Conservation (phyloP, 2,888 invertebrate genomes). For the Ditylenchus weischeri region DNA sequence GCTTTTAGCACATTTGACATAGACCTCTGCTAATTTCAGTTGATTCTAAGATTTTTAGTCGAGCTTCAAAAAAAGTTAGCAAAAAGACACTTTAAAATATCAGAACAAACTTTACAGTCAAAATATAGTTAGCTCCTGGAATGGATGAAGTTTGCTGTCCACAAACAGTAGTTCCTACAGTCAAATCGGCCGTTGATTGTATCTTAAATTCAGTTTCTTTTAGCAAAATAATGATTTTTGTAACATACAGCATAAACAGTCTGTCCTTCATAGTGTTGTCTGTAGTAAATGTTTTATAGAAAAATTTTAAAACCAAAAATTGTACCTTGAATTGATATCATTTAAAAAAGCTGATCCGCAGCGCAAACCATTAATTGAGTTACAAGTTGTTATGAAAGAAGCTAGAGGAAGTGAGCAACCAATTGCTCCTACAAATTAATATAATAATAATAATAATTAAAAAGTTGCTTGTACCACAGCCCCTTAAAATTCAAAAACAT, state of each 20-base stretch:
- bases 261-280: slow-evolving; percentile 18
- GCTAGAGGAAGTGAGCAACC: slow-evolving; percentile 7
- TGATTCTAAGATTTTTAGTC: no score
- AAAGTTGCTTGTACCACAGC: not conserved
- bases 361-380: slow-evolving; percentile 17
- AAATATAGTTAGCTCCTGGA: slow-evolving; percentile 16
- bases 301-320: not conserved
- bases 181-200: slow-evolving; percentile 16
- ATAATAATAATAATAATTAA: not conserved
- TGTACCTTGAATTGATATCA: slow-evolving; percentile 14
- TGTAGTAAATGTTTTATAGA: not conserved
- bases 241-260: slow-evolving; percentile 7
- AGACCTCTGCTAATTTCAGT: no score
- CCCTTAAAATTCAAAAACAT: no score
- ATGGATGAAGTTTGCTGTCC: slow-evolving; percentile 11
- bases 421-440: not conserved
- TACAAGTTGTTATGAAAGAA: slow-evolving; percentile 7
- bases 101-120: slow-evolving; percentile 1
- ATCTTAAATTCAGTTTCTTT: not conserved
- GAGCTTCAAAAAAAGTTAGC: no score
- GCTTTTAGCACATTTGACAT: no score
- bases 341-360: slow-evolving; percentile 13
- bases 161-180: slow-evolving; percentile 15
- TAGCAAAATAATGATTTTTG: no score
- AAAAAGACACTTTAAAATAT: not conserved